Base-by-base conservation (phyloP, 2,888 invertebrate genomes). In the Pycnomerus fuliginosus region DNA sequence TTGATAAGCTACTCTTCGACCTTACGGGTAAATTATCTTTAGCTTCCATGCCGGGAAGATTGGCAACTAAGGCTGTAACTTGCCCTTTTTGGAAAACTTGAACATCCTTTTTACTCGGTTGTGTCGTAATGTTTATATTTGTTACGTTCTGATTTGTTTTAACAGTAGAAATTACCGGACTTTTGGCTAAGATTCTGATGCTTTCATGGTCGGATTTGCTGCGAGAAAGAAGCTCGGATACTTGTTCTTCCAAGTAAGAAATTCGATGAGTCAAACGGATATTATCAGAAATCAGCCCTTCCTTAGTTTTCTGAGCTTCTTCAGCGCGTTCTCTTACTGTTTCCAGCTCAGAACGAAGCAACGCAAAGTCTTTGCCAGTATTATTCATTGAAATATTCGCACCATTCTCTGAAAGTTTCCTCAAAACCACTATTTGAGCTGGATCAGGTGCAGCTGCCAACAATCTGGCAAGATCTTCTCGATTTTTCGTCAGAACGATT, bases 201-300 rank as follows among this genome's bases (percentile, higher is more conserved):
- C 71, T 69, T 1, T 54, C 23, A 2, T 62, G 61, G 15, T 54
- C 42, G 14, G 49, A 39, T 56, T 76, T 60, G 33, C 61, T 69
- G 20, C 75, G 68, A 20, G 71, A 69, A 37, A 83, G 75, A 32
- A 84, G 69, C 56, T 72, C 72, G 1, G 71, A 62, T 52, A 90
- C 90, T 72, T 91, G 91, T 65, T 92, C 91, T 70, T 93, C 92
- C 43, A 93, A 78, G 70, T 92, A 92, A 1, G 90, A 88, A 61
- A 92, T 92, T 55, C 92, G 79, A 70, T 92, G 92, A 8, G 90
- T 90, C 45, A 92, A 77, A 34, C 91, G 77, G 47, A 90, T 82
- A 73, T 90, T 91, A 71, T 91, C 91, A 13, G 85, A 79, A 60
- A 84, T 82, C 17, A 83, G 74, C 8, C 78, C 76, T 53, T 83